phyloP scores from a whole-genome alignment of 1,140 invertebrate species.

The Rhagoletis pomonella region DNA sequence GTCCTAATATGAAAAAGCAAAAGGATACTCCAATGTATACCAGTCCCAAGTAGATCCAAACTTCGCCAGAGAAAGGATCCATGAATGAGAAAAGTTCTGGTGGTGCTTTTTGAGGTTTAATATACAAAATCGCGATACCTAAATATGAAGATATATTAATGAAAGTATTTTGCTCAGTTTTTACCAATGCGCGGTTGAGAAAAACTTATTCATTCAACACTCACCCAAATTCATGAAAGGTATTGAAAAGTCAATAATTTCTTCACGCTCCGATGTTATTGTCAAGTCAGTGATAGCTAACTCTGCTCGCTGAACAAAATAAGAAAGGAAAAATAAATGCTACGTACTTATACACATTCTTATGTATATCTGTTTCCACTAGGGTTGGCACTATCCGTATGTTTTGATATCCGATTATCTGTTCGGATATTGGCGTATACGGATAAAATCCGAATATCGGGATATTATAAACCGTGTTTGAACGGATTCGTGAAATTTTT shows the following conservation, averaged over 20 bases:
- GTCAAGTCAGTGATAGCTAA: conserved; percentile 92
- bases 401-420: no score
- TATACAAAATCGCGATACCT: conserved; percentile 91
- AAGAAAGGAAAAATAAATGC: not conserved
- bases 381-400: no score
- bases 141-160: not conserved
- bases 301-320: conserved; percentile 79
- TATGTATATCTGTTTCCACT: no score
- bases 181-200: not conserved
- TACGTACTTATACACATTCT: not conserved
- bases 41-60: conserved; percentile 87
- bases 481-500: no score
- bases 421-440: no score
- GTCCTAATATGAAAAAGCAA: conserved; percentile 86
- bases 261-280: conserved; percentile 88
- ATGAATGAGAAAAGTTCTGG: conserved; percentile 92
- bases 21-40: conserved; percentile 87
- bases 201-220: not conserved
- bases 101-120: conserved; percentile 85
- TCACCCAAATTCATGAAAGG: conserved; percentile 91
- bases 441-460: no score
- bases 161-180: no score
- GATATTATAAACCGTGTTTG: no score
- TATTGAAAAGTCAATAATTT: conserved; percentile 91
- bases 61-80: conserved; percentile 88